A percentile compares a stretch with the other conserved stretches of the same genome.
Conservation (phyloP, 2,797 vertebrate genomes). For the Anguilla marmorata region DNA sequence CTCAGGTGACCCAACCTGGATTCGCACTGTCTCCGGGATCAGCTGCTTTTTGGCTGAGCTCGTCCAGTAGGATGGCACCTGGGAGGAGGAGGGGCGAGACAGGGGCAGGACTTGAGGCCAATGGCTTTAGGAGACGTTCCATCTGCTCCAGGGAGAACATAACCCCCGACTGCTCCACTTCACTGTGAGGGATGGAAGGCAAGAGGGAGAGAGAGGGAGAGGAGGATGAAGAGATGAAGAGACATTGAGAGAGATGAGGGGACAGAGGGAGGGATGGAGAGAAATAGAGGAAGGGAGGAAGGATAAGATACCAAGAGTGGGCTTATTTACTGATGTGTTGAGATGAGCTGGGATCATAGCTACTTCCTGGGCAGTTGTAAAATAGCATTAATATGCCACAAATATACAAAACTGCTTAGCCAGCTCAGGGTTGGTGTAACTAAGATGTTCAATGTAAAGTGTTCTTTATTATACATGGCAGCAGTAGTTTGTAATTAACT, state of each 20-base stretch:
- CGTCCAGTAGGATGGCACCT: neutral
- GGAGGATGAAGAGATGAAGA: neutral
- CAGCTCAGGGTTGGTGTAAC: too few relatives aligned
- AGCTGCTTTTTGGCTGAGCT: neutral
- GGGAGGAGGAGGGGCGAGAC: neutral
- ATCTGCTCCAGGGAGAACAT: slow-evolving; percentile 52
- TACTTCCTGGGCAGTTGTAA: too few relatives aligned
- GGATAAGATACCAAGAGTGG: too few relatives aligned
- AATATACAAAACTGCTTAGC: too few relatives aligned
- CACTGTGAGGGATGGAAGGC: slow-evolving; percentile 32
- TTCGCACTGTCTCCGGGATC: neutral
- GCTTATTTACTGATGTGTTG: too few relatives aligned
- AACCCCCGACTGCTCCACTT: slow-evolving; percentile 45
- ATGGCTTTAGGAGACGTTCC: slow-evolving; percentile 36
- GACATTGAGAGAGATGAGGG: neutral
- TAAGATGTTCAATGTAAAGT: too few relatives aligned
- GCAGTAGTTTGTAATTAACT: too few relatives aligned
- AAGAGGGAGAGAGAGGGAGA: neutral
- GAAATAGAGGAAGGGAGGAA: too few relatives aligned
- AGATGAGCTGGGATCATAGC: too few relatives aligned
- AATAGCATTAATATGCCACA: too few relatives aligned
- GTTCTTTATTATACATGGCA: too few relatives aligned
- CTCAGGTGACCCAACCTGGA: neutral
- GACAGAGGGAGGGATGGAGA: too few relatives aligned
- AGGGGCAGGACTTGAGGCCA: neutral